Evolutionary conservation across 2,797 vertebrate species (phyloP).

Genomic region (Ceryle rudis): DNA sequence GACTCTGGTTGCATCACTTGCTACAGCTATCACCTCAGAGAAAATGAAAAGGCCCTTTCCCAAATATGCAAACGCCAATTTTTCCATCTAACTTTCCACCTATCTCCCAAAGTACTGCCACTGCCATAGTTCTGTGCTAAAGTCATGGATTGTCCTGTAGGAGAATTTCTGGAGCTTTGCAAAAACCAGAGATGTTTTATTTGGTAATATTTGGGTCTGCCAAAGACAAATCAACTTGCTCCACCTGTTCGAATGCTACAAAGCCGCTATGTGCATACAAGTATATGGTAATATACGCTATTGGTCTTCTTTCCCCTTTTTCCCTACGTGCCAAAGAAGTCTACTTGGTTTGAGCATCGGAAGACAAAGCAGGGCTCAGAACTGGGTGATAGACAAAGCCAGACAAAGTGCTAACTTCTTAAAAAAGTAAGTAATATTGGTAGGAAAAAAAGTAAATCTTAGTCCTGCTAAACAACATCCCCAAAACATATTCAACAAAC

Average conservation of each 20-base stretch:
- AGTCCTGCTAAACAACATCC: not conserved
- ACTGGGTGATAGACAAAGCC: not conserved
- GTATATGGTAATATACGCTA: not conserved
- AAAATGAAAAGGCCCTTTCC: not conserved
- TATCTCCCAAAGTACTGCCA: not conserved
- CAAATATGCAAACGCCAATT: rapidly evolving
- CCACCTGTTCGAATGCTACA: not conserved
- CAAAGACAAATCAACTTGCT: not conserved
- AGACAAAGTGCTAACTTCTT: not conserved
- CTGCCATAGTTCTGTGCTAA: rapidly evolving
- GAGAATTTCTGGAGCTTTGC: not conserved
- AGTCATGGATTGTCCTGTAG: not conserved
- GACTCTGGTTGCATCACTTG: not conserved
- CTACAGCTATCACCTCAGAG: not conserved
- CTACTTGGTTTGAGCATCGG: not conserved
- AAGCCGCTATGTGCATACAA: not conserved
- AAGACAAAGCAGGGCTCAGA: not conserved
- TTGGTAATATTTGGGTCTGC: not conserved
- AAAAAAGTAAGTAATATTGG: not conserved
- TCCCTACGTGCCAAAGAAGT: not conserved
- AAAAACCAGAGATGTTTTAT: not conserved
- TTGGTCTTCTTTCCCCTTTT: not conserved
- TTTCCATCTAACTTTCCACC: not conserved
- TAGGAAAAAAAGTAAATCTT: not conserved
- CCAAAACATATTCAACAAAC: not conserved